Evolutionary conservation across 2,797 vertebrate species (phyloP).

Genomic region (Pseudochromis fuscus): DNA sequence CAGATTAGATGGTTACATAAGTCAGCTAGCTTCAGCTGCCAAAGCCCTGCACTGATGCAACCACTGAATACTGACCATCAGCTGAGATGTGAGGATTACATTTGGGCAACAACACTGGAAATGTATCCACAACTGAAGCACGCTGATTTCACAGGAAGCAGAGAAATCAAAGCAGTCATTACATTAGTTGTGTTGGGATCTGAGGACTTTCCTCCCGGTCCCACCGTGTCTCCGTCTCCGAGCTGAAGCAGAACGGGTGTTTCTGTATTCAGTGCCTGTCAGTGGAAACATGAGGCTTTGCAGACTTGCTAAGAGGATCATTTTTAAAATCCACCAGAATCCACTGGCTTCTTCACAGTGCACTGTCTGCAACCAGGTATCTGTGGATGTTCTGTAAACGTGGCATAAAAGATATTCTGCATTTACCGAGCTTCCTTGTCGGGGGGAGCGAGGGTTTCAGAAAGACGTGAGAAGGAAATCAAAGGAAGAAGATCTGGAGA

Average conservation of each 20-base stretch:
- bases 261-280: constrained; percentile 51
- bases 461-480: constrained; percentile 8
- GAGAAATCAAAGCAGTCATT: constrained; percentile 14
- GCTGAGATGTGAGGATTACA: constrained; percentile 36
- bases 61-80: constrained; percentile 34
- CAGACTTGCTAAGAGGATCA: constrained; percentile 62
- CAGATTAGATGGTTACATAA: constrained; percentile 67
- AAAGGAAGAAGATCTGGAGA: constrained; percentile 11
- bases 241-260: constrained; percentile 9
- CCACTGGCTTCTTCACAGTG: constrained; percentile 43
- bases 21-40: constrained; percentile 27
- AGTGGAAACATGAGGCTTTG: constrained; percentile 50
- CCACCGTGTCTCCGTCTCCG: neutral
- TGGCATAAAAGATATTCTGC: constrained; percentile 18
- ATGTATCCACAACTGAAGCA: neutral
- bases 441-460: constrained; percentile 5
- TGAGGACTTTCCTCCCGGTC: constrained; percentile 1
- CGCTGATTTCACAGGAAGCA: constrained; percentile 21
- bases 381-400: constrained; percentile 10
- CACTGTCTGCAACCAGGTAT: constrained; percentile 12
- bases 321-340: constrained; percentile 64
- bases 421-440: neutral
- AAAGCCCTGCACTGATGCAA: constrained; percentile 28
- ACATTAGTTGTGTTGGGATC: constrained; percentile 19
- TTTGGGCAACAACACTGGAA: constrained; percentile 12